Evolutionary conservation across 2,113 vertebrate species (phyloP), one percentile per base, ranked within the genome.

Genomic region (Phalacrocorax carbo): DNA sequence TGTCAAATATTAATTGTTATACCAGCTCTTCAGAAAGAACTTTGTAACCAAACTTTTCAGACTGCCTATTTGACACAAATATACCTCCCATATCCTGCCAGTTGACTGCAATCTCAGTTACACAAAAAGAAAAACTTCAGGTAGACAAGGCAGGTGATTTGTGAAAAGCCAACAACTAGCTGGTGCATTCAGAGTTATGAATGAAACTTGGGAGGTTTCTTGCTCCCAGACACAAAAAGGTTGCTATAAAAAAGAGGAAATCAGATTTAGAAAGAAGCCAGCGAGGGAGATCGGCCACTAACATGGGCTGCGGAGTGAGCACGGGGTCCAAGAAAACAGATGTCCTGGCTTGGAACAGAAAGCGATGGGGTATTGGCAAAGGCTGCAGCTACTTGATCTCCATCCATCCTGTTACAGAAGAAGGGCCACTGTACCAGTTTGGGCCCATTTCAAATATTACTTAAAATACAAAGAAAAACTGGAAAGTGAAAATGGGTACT

Each of bases 401-500:
- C 78, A 79, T 25, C 65, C 17, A 49, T 13, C 13, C 42, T 66
- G 19, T 29, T 29, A 76, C 21, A 92, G 75, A 72, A 75, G 25
- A 90, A 83, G 16, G 30, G 86, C 34, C 66, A 70, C 40, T 85
- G 65, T 25, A 79, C 15, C 58, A 77, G 30, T 4, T 22, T 69
- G 60, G 60, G 64, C 60, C 17, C 14, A 32, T 62, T 61, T 68
- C 81, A 91, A 82, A 21, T 65, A 30, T 36, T 52, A 42, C 20
- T 60, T 40, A 72, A 52, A 90, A 51, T 22, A 77, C 40, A 80
- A 69, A 55, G 19, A 7, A 71, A 71, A 86, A n/a, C 16, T 34
- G 51, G 0, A 15, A 13, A 90, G 11, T 48, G 46, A 46, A 77
- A 85, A 76, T 92, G 81, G 86, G 97, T 98, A 99, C 99, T 99